These are phyloP conservation scores for Apodemia zela DNA, from an alignment of 2,888 invertebrate genomes.

Conservation along the genomic window DNA sequence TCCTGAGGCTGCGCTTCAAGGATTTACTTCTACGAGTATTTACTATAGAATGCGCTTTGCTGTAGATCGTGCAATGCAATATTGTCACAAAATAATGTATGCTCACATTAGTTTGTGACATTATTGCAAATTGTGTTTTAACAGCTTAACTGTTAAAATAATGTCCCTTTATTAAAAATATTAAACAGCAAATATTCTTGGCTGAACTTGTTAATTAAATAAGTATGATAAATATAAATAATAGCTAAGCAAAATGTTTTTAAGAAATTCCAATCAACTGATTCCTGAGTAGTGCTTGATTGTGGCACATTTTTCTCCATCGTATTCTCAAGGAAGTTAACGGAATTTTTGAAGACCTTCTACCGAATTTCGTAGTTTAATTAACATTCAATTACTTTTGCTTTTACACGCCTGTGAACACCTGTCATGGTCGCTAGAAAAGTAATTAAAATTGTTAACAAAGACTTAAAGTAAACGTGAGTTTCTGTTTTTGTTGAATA, in stretches of 20 bases:
- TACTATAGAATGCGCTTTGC: background rate
- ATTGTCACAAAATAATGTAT: no score
- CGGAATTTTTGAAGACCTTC: constrained; percentile 3
- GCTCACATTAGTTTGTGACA: no score
- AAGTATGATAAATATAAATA: no score
- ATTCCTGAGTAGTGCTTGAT: background rate
- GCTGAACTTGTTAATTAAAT: no score
- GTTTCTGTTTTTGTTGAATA: background rate
- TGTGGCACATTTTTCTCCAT: background rate
- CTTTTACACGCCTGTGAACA: constrained; percentile 7
- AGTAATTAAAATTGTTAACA: constrained; percentile 15
- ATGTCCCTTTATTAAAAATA: no score
- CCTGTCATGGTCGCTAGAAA: constrained; percentile 1
- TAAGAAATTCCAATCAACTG: background rate
- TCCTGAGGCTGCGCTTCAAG: background rate
- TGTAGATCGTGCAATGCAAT: background rate
- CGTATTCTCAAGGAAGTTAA: background rate
- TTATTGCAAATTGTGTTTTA: no score
- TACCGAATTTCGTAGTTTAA: constrained; percentile 8
- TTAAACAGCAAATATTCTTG: no score
- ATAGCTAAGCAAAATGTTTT: background rate
- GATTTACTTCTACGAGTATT: constrained; percentile 9
- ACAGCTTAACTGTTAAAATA: no score
- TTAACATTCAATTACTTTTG: constrained; percentile 11
- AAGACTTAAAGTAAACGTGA: background rate